Percentiles rank a stretch among this genome's conserved stretches.
Conservation (phyloP, 1,140 invertebrate species). For the Frieseomelitta varia region DNA sequence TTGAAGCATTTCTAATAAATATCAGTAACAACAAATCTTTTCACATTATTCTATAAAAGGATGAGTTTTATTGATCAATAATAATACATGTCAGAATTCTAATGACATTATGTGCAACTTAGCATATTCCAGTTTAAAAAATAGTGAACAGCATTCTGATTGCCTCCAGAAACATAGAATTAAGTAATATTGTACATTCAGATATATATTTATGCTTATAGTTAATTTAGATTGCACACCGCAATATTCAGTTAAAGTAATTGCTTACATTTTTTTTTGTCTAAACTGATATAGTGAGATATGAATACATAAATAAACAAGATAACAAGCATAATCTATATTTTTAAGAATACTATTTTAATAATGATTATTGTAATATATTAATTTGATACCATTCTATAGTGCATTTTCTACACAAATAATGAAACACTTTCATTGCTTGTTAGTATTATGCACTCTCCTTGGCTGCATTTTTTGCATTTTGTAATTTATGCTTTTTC, state of each 20-base stretch:
- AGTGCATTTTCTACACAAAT: conserved; percentile 43
- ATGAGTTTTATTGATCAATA: conserved; percentile 36
- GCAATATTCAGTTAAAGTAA: conserved; percentile 15
- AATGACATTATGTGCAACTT: conserved; percentile 10
- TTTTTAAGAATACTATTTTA: conserved; percentile 32
- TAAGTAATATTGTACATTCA: not conserved
- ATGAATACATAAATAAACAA: conserved; percentile 39
- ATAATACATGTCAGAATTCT: conserved; percentile 11
- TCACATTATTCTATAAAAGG: conserved; percentile 22
- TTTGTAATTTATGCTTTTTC: conserved; percentile 35
- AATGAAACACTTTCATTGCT: conserved; percentile 35
- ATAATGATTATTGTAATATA: conserved; percentile 42
- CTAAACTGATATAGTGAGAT: conserved; percentile 26
- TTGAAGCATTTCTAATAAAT: not conserved
- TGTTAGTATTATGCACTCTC: conserved; percentile 36
- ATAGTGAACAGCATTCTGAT: not conserved
- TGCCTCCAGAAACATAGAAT: not conserved
- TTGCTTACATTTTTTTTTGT: conserved; percentile 13
- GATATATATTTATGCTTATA: conserved; percentile 4
- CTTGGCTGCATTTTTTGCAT: conserved; percentile 3
- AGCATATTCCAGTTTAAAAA: conserved; percentile 2
- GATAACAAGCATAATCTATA: conserved; percentile 41
- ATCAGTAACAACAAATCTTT: not conserved
- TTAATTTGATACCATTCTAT: conserved; percentile 46
- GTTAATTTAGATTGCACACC: not conserved